phyloP scores from a whole-genome alignment of 2,888 invertebrate species.

The Halictus ligatus region DNA sequence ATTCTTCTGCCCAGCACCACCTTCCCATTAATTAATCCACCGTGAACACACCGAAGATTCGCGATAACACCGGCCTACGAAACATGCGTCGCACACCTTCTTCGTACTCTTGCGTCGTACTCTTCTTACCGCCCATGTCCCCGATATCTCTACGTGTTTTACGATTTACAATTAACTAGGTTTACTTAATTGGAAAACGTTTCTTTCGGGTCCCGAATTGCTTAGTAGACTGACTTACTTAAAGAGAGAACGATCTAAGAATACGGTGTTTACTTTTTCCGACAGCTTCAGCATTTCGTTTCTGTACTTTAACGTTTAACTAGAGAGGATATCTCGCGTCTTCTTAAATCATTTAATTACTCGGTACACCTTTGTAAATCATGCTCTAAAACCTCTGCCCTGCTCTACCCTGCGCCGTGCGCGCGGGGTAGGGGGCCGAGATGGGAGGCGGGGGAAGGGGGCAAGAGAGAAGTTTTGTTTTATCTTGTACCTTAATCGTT shows the following conservation, averaged over 20 bases:
- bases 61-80: neutral
- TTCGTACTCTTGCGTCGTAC: too few species aligned
- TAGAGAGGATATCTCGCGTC: neutral
- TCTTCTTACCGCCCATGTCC: slow-evolving; percentile 42
- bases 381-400: slow-evolving; percentile 20
- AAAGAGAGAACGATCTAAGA: slow-evolving; percentile 49
- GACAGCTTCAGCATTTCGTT: neutral
- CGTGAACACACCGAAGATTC: neutral
- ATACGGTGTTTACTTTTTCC: neutral
- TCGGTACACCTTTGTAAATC: neutral
- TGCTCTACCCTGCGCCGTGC: too few species aligned
- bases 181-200: slow-evolving; percentile 77
- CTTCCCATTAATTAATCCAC: neutral
- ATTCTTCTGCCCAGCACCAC: neutral
- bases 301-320: neutral
- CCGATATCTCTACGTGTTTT: slow-evolving; percentile 67
- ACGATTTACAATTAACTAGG: slow-evolving; percentile 76
- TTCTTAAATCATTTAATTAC: slow-evolving; percentile 1
- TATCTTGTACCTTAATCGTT: slow-evolving; percentile 24
- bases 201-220: slow-evolving; percentile 80
- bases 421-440: too few species aligned
- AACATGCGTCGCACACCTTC: slow-evolving; percentile 23
- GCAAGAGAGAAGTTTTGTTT: neutral
- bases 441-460: neutral
- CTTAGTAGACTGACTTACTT: slow-evolving; percentile 77